phyloP scores from a whole-genome alignment of 2,888 invertebrate genomes.

The Philereme transversata region DNA sequence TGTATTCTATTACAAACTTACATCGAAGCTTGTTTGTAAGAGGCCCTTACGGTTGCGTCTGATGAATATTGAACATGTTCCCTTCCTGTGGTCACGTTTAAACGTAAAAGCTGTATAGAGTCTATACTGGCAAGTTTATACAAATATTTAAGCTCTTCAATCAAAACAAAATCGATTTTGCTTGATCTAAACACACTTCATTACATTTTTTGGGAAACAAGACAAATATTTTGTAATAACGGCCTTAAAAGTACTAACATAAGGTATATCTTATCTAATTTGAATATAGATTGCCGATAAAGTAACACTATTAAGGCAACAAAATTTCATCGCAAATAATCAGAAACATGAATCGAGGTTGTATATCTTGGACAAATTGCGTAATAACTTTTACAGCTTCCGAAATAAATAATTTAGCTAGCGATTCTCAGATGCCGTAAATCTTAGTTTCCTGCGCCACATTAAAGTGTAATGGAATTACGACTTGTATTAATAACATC shows the following conservation, averaged over 20 bases:
- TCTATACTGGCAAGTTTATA: no score
- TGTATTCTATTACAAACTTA: constrained; percentile 45
- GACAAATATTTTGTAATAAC: no score
- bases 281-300: no score
- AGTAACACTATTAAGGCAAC: constrained; percentile 12
- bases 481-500: constrained; percentile 26
- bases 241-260: no score
- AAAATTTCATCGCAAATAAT: constrained; percentile 34
- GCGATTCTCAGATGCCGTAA: constrained; percentile 45
- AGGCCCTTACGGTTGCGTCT: constrained; percentile 41
- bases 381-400: constrained; percentile 49
- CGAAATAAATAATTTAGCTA: constrained; percentile 51
- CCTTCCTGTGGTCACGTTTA: constrained; percentile 42
- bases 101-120: constrained; percentile 5
- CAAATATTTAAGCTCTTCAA: no score
- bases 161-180: no score
- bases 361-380: constrained; percentile 47
- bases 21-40: constrained; percentile 46
- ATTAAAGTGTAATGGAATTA: constrained; percentile 30
- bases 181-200: no score
- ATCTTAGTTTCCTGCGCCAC: constrained; percentile 45
- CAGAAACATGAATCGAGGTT: constrained; percentile 40
- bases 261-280: no score
- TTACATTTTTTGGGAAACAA: no score
- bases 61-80: constrained; percentile 42